A percentile compares a stretch with the other conserved stretches of the same genome.
Evolutionary conservation across 2,113 vertebrate genomes (phyloP).

Genomic region (Pholis gunnellus): DNA sequence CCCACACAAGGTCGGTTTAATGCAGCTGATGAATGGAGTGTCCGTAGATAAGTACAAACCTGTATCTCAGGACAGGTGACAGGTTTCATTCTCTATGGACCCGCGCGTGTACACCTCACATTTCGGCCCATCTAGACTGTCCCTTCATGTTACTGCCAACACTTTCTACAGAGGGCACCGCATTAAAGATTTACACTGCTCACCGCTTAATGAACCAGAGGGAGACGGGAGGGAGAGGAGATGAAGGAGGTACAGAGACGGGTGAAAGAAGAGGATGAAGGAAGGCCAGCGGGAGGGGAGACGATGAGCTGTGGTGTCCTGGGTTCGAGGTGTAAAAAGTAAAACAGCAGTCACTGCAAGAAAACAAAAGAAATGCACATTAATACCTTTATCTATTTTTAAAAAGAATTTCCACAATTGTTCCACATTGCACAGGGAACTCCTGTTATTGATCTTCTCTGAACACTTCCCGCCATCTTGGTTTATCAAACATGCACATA

Average conservation of each 20-base stretch:
- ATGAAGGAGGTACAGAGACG: slow-evolving; percentile 20
- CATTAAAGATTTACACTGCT: slow-evolving; percentile 62
- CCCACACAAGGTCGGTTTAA: neutral
- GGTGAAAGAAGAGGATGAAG: slow-evolving; percentile 24
- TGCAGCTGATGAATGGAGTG: too few relatives aligned
- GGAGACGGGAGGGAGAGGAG: slow-evolving; percentile 21
- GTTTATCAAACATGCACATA: neutral
- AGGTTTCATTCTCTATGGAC: neutral
- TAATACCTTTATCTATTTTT: neutral
- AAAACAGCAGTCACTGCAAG: too few relatives aligned
- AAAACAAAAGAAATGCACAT: neutral
- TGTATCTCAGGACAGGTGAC: slow-evolving; percentile 4
- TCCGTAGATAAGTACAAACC: neutral
- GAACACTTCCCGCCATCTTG: slow-evolving; percentile 1
- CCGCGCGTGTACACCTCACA: neutral
- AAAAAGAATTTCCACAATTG: neutral
- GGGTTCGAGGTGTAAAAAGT: neutral
- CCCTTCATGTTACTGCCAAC: slow-evolving; percentile 32
- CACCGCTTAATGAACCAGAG: slow-evolving; percentile 37
- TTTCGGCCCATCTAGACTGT: slow-evolving; percentile 6
- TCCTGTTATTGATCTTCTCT: neutral
- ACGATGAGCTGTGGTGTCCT: neutral
- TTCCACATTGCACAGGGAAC: neutral
- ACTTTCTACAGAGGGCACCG: slow-evolving; percentile 36
- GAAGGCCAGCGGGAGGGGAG: slow-evolving; percentile 3